Conservation (phyloP, 2,113 vertebrate genomes). For the Chamaetylas fuelleborni region DNA sequence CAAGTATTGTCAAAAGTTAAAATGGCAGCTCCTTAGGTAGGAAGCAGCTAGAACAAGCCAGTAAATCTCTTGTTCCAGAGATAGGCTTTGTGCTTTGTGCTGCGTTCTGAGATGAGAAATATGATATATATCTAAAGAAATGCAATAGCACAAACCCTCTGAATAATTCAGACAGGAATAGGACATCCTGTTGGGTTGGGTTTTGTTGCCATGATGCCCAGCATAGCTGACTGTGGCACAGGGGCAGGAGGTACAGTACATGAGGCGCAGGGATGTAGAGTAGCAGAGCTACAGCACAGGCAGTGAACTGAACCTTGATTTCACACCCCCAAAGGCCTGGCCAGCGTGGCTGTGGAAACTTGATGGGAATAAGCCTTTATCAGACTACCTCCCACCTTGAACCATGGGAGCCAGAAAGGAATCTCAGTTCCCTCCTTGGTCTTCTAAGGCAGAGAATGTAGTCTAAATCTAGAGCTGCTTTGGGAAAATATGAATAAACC, state of each 20-base stretch:
- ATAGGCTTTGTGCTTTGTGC: background rate
- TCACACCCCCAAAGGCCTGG: background rate
- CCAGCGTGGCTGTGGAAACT: background rate
- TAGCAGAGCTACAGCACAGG: background rate
- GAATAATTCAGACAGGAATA: background rate
- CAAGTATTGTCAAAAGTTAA: background rate
- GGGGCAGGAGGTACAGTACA: background rate
- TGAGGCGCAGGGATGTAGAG: background rate
- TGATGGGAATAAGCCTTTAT: background rate
- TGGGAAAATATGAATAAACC: slow-evolving; percentile 20
- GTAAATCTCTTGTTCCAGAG: background rate
- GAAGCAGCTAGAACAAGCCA: background rate
- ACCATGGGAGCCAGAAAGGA: slow-evolving; percentile 16
- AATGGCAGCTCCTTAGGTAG: background rate
- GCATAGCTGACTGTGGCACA: background rate
- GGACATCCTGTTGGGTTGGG: background rate
- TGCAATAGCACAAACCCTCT: background rate
- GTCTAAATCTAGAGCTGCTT: background rate
- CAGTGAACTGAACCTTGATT: background rate
- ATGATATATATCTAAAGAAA: background rate
- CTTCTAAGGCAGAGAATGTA: background rate
- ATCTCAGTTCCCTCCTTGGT: background rate
- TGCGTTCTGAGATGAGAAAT: background rate
- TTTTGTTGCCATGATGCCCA: background rate
- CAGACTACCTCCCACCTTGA: slow-evolving; percentile 9